Conservation (phyloP, 2,797 vertebrate genomes). For the Sylvilagus floridanus region DNA sequence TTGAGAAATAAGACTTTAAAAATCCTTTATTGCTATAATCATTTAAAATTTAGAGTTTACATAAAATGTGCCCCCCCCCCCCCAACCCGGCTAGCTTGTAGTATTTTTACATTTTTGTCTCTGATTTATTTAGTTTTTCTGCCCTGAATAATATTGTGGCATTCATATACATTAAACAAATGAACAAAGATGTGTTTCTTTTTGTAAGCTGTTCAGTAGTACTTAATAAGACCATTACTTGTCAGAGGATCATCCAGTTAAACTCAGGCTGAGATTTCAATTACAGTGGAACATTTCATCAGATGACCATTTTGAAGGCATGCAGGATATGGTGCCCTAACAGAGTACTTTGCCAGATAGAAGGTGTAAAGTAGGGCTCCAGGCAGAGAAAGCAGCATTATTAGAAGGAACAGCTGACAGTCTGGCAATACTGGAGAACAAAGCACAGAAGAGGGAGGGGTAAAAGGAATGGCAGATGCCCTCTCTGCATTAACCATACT, state of each 20-base stretch:
- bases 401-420: background rate
- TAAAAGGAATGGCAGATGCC: background rate
- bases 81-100: background rate
- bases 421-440: background rate
- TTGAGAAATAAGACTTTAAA: conserved; percentile 52
- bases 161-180: conserved; percentile 17
- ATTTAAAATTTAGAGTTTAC: conserved; percentile 44
- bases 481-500: background rate
- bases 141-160: background rate
- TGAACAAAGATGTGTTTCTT: background rate
- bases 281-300: conserved; percentile 26
- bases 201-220: conserved; percentile 8
- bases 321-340: conserved; percentile 12
- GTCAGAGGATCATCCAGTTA: conserved; percentile 25
- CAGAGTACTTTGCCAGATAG: conserved; percentile 9
- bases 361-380: background rate
- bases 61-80: background rate
- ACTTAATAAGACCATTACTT: conserved; percentile 34
- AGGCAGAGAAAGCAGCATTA: background rate
- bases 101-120: background rate
- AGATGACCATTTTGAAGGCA: conserved; percentile 61
- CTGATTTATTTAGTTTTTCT: conserved; percentile 34
- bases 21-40: background rate
- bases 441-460: background rate
- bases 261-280: conserved; percentile 7